These are phyloP conservation scores for honey bee (Apis mellifera) DNA, from an alignment of 1,140 invertebrate species.

Conservation along the genomic window Amel_HAv3.1 CM009935.2:8319001-8319500, in stretches of 20 bases:
- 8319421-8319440: too few species aligned
- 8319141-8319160: background rate
- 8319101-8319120: too few species aligned
- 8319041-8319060: background rate
- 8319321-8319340: background rate
- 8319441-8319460: too few species aligned
- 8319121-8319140: background rate
- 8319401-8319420: too few species aligned
- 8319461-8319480: too few species aligned
- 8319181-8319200: background rate
- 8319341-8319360: background rate
- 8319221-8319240: slow-evolving; percentile 26
- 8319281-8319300: slow-evolving; percentile 1
- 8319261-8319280: slow-evolving; percentile 17
- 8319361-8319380: too few species aligned
- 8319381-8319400: too few species aligned
- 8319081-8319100: background rate
- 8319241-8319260: slow-evolving; percentile 17
- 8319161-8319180: background rate
- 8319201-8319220: background rate
- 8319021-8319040: background rate
- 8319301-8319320: background rate
- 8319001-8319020: background rate
- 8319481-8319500: too few species aligned
- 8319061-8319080: background rate